Percentiles rank a stretch among this genome's conserved stretches.
These are phyloP conservation scores for Halichoerus grypus DNA, from an alignment of 2,113 vertebrate genomes.

Conservation along the genomic window DNA sequence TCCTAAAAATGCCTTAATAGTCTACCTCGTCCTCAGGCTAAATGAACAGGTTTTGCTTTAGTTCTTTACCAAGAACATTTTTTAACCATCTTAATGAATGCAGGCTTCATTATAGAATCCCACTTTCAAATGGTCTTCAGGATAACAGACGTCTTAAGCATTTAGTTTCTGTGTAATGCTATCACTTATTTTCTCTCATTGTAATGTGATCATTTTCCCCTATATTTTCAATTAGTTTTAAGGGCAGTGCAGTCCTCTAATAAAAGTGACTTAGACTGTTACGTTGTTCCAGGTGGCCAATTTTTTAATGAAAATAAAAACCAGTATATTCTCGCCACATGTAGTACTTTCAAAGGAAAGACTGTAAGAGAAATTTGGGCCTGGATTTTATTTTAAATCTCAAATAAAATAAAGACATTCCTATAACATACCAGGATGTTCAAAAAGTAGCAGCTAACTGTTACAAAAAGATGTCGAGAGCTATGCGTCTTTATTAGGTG, in stretches of 20 bases:
- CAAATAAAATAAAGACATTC: neutral
- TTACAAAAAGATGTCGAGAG: neutral
- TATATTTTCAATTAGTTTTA: constrained; percentile 39
- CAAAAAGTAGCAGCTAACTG: neutral
- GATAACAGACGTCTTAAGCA: neutral
- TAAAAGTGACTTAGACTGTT: neutral
- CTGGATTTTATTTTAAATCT: neutral
- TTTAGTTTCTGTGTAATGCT: neutral
- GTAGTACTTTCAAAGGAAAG: constrained; percentile 56
- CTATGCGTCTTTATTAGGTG: neutral
- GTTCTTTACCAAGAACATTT: constrained; percentile 31
- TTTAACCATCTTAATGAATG: neutral
- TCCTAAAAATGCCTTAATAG: constrained; percentile 5
- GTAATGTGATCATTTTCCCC: neutral
- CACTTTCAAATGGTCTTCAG: constrained; percentile 7
- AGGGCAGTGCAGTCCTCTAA: neutral
- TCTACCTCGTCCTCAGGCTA: neutral
- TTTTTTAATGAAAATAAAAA: neutral
- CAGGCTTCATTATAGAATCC: neutral
- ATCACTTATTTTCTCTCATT: constrained; percentile 43
- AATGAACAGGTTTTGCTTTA: neutral
- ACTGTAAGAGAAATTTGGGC: neutral
- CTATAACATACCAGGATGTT: neutral
- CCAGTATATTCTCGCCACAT: neutral
- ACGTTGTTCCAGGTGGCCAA: neutral